Conservation (phyloP, 2,888 invertebrate species). For the Dicroscelio sp. region DNA sequence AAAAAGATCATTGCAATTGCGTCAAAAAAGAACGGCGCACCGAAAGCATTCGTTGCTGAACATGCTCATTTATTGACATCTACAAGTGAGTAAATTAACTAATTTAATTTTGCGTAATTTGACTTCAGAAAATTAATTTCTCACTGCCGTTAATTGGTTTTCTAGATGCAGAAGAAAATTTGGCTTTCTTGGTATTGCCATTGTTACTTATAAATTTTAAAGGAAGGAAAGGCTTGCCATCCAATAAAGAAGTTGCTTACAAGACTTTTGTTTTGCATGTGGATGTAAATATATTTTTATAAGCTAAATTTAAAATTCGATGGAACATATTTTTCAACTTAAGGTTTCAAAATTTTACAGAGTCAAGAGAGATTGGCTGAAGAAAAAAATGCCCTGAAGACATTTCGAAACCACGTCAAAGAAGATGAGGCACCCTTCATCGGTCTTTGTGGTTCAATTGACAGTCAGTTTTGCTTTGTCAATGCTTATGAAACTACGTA, state of each 20-base stretch:
- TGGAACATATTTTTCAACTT: neutral
- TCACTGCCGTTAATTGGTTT: no score
- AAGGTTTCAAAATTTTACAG: no score
- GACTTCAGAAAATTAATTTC: no score
- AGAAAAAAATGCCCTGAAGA: neutral
- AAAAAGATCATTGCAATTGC: slow-evolving; percentile 20
- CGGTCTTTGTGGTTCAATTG: slow-evolving; percentile 15
- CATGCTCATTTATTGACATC: neutral
- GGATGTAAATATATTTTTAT: slow-evolving; percentile 2
- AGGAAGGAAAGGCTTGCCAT: slow-evolving; percentile 20
- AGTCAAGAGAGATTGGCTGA: neutral
- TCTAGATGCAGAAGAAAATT: slow-evolving; percentile 34
- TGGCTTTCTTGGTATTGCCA: slow-evolving; percentile 27
- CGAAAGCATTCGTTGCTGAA: neutral
- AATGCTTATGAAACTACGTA: neutral
- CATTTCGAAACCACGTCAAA: slow-evolving; percentile 8
- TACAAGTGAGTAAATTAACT: neutral
- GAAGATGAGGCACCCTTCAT: slow-evolving; percentile 35
- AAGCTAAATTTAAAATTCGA: neutral
- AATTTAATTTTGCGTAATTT: slow-evolving; percentile 17
- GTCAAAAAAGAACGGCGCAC: slow-evolving; percentile 1
- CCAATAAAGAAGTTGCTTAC: slow-evolving; percentile 5
- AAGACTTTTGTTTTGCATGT: slow-evolving; percentile 39
- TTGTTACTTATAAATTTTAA: slow-evolving; percentile 35
- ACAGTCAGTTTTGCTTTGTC: slow-evolving; percentile 22